Conservation (phyloP, 2,113 vertebrate genomes). For the Pluvianellus socialis region DNA sequence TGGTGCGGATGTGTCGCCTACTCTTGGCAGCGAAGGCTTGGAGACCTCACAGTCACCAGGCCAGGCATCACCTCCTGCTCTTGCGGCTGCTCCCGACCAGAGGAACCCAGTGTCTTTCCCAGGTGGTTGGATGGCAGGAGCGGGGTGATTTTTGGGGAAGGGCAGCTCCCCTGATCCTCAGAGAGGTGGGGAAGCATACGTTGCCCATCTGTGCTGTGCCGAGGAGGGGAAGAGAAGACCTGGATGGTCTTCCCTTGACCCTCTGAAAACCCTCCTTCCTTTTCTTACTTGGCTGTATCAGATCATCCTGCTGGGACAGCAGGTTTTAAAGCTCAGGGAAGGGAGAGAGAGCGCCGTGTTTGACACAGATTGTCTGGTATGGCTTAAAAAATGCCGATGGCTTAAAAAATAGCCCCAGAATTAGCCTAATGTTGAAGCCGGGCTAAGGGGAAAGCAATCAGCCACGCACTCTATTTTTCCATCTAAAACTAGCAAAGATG, state of each 20-base stretch:
- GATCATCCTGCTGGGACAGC: background rate
- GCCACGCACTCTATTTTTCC: background rate
- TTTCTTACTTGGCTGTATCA: background rate
- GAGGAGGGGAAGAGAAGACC: background rate
- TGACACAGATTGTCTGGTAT: background rate
- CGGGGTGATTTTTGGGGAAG: background rate
- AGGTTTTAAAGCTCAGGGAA: background rate
- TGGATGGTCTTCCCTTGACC: background rate
- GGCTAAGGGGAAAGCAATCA: background rate
- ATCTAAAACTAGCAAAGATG: background rate
- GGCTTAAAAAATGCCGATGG: background rate
- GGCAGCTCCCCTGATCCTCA: background rate
- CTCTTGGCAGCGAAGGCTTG: background rate
- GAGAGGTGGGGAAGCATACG: fast-evolving
- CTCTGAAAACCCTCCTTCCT: background rate
- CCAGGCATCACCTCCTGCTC: background rate
- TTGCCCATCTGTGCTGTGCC: background rate
- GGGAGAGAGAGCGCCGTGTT: background rate
- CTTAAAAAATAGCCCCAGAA: background rate
- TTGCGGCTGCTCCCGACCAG: fast-evolving
- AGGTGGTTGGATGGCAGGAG: fast-evolving
- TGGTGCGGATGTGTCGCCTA: background rate
- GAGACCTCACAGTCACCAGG: background rate
- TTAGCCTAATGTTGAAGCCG: background rate
- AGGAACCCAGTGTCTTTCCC: background rate